A percentile compares a stretch with the other conserved stretches of the same genome.
Conservation (phyloP, 2,113 vertebrate species). For the Arenaria interpres region DNA sequence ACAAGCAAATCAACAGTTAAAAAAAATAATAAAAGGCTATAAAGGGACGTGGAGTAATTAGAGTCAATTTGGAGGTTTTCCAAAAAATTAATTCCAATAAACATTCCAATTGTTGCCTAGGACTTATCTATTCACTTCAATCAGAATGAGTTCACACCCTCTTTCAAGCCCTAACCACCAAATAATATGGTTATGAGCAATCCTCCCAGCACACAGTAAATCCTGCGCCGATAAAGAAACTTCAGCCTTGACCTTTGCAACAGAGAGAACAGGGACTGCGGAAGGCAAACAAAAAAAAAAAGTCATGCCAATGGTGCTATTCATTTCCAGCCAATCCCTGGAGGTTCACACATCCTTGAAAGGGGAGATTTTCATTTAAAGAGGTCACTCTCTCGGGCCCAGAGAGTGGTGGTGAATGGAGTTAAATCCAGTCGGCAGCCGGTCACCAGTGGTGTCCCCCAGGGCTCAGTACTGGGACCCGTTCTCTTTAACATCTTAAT, state of each 20-base stretch:
- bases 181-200: not conserved
- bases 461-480: too few species aligned
- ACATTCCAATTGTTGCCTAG: not conserved
- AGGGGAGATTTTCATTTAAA: not conserved
- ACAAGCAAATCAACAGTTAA: not conserved
- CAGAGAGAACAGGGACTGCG: not conserved
- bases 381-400: not conserved
- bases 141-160: slow-evolving; percentile 5
- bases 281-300: not conserved
- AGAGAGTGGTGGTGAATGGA: too few species aligned
- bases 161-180: not conserved
- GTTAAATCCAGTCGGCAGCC: too few species aligned
- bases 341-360: not conserved
- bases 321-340: not conserved
- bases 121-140: not conserved
- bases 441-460: too few species aligned
- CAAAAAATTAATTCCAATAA: slow-evolving; percentile 4
- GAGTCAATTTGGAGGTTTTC: not conserved
- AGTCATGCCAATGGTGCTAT: not conserved
- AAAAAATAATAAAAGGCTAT: not conserved
- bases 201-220: not conserved
- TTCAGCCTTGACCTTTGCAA: slow-evolving; percentile 35
- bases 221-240: not conserved
- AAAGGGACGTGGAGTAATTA: not conserved
- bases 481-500: too few species aligned